A percentile compares a stretch with the other conserved stretches of the same genome.
phyloP scores from a whole-genome alignment of 2,113 vertebrate genomes.

The Nerophis lumbriciformis region DNA sequence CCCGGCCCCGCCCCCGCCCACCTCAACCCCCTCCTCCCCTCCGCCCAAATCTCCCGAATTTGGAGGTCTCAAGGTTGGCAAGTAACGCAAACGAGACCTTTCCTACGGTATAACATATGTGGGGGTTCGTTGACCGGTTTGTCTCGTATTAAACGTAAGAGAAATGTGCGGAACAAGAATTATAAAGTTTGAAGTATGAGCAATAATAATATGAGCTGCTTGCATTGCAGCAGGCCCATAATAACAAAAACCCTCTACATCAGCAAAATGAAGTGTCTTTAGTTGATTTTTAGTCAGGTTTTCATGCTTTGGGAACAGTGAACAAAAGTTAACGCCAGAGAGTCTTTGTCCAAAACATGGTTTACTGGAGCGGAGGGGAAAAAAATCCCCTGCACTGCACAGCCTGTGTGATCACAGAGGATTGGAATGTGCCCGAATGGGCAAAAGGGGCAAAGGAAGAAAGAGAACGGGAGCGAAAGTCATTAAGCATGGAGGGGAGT shows the following conservation, averaged over 20 bases:
- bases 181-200: neutral
- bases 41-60: too few species aligned
- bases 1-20: too few species aligned
- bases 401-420: constrained; percentile 66
- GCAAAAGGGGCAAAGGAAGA: constrained; percentile 35
- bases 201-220: too few species aligned
- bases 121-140: too few species aligned
- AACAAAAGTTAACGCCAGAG: constrained; percentile 31
- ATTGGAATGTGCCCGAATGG: constrained; percentile 67
- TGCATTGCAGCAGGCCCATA: too few species aligned
- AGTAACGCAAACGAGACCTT: too few species aligned
- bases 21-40: too few species aligned
- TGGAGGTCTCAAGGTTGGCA: too few species aligned
- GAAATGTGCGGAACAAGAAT: too few species aligned
- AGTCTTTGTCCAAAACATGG: constrained; percentile 56
- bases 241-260: constrained; percentile 4
- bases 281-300: neutral
- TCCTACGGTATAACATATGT: too few species aligned
- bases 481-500: constrained; percentile 29
- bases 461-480: constrained; percentile 24
- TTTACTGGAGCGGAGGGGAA: constrained; percentile 31
- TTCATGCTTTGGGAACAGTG: constrained; percentile 24
- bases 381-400: constrained; percentile 34
- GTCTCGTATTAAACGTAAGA: too few species aligned
- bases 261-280: constrained; percentile 8